Percentiles rank a stretch among this genome's conserved stretches.
phyloP scores from a whole-genome alignment of 2,888 invertebrate genomes.

The Emmelina monodactyla region DNA sequence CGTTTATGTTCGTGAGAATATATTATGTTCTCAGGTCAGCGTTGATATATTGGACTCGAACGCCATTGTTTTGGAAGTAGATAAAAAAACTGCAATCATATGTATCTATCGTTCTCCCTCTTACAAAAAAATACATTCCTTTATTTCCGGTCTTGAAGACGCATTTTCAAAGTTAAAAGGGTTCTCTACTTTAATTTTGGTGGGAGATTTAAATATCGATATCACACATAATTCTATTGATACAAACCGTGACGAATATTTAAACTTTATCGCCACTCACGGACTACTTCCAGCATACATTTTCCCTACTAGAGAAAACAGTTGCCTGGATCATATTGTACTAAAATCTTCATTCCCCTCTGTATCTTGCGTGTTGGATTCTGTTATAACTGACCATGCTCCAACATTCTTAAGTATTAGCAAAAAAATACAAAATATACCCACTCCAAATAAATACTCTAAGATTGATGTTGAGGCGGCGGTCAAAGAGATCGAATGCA shows the following conservation, averaged over 20 bases:
- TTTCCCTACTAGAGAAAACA: slow-evolving; percentile 2
- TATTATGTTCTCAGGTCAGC: neutral
- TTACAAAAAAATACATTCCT: neutral
- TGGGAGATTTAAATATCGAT: slow-evolving; percentile 5
- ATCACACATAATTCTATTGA: slow-evolving; percentile 4
- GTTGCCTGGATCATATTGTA: slow-evolving; percentile 7
- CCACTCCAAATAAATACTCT: neutral
- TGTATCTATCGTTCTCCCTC: slow-evolving; percentile 1
- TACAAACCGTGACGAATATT: neutral
- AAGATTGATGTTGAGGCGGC: neutral
- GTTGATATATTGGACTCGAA: neutral
- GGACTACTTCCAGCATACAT: neutral
- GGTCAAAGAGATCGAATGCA: neutral
- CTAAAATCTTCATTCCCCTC: neutral
- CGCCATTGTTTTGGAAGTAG: neutral
- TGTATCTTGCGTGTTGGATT: slow-evolving; percentile 1
- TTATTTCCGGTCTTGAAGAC: neutral
- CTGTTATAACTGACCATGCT: slow-evolving; percentile 6
- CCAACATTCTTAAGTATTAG: neutral
- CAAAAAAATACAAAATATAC: too few species aligned
- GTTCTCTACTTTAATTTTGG: too few species aligned
- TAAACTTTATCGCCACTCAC: slow-evolving; percentile 2
- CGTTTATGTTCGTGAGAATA: neutral
- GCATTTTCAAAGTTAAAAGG: too few species aligned
- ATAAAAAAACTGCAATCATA: neutral